phyloP scores from a whole-genome alignment of 2,113 vertebrate genomes.

The Chinchilla lanigera region DNA sequence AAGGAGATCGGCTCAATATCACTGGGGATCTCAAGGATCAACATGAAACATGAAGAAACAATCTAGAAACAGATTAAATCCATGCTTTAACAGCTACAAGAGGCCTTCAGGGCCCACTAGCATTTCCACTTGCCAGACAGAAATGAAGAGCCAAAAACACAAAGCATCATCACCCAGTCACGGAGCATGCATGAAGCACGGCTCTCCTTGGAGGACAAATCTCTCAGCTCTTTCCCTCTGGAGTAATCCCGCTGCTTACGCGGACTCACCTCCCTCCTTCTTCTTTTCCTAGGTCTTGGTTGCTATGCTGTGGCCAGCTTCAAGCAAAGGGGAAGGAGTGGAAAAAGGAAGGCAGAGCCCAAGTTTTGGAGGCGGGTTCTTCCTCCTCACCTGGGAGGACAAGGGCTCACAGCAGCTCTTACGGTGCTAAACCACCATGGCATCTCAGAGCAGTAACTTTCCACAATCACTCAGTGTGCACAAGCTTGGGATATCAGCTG shows the following conservation, averaged over 20 bases:
- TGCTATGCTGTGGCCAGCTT: neutral
- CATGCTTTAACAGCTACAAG: neutral
- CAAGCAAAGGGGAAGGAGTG: fast-evolving
- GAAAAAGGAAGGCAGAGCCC: neutral
- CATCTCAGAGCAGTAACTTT: neutral
- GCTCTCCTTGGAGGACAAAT: neutral
- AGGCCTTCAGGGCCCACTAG: neutral
- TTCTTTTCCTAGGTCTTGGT: neutral
- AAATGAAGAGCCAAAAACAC: neutral
- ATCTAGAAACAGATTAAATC: neutral
- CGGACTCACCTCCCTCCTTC: no score
- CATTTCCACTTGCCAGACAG: neutral
- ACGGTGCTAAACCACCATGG: neutral
- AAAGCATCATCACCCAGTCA: neutral
- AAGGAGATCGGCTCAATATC: neutral
- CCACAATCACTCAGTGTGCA: neutral
- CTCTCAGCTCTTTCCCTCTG: neutral
- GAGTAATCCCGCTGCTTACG: neutral
- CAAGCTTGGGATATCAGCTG: neutral
- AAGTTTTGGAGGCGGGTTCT: neutral
- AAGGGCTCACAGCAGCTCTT: no score
- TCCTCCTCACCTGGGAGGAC: neutral
- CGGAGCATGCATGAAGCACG: neutral
- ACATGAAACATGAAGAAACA: neutral
- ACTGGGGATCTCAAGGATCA: neutral